Base-by-base conservation (phyloP, 2,113 vertebrate species). In the Bubalus kerabau region DNA sequence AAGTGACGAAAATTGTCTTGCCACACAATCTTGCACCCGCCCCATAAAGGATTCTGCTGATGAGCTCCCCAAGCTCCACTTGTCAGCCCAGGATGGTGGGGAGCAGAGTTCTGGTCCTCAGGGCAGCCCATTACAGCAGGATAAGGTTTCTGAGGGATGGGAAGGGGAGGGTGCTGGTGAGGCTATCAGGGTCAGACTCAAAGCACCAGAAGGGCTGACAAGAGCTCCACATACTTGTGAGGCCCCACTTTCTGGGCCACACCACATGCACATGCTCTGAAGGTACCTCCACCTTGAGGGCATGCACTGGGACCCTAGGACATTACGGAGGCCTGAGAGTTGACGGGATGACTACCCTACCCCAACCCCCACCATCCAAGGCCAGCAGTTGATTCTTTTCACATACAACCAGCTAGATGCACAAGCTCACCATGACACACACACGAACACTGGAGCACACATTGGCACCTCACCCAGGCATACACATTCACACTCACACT, bases 401-500 rank as follows among this genome's bases (percentile, higher is more conserved):
- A 17, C 87, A 7, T 32, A 82, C 81, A 56, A 43, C 6, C 26
- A 92, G n/a, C 36, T 52, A 76, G 52, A 80, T 71, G 59, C 52
- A 88, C 86, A 95, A 85, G 60, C 26, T 80, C 90, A 91, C 46
- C 30, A 24, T 36, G 52, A 60, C 50, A 96, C 76, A 85, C 87
- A 89, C 24, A 71, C 17, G 32, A 64, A 94, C 95, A 92, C 83
- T 40, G 60, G 52, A 91, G 46, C 82, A 91, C 54, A 88, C 48
- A 60, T 0, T 8, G 67, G 82, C 43, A 97, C 74, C 76, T 95
- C 80, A 67, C 64, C 23, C 50, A 76, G 64, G 86, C 81, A 84
- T 81, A 94, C 52, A 92, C 59, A 78, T 92, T 95, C 46, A 91
- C 59, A 89, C 30, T 85, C 54, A 92, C 92, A 43, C 83, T 94